These are phyloP conservation scores for Pogonophryne albipinna DNA, from an alignment of 2,797 vertebrate genomes.

Conservation along the genomic window DNA sequence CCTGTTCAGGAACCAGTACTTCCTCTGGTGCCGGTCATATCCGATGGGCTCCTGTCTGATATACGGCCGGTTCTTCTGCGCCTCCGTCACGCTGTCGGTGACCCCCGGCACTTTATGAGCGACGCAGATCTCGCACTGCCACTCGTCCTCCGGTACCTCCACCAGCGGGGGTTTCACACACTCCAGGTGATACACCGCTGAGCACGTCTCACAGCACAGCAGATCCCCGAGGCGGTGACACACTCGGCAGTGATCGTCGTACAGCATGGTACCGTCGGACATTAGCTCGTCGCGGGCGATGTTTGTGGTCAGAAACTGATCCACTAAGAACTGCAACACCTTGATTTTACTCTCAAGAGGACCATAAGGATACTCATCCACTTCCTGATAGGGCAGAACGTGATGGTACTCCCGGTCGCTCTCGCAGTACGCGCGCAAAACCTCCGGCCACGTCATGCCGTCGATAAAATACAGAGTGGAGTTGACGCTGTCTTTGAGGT, in stretches of 20 bases:
- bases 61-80: conserved; percentile 95
- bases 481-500: conserved; percentile 98
- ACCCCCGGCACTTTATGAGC: conserved; percentile 97
- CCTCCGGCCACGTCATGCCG: conserved; percentile 99
- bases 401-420: conserved; percentile 95
- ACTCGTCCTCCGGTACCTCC: conserved; percentile 97
- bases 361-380: conserved; percentile 95
- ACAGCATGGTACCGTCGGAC: conserved; percentile 96
- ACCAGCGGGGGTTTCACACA: conserved; percentile 96
- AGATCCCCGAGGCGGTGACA: conserved; percentile 98
- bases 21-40: conserved; percentile 94
- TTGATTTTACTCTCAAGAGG: conserved; percentile 95
- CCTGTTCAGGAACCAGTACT: conserved; percentile 98
- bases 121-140: conserved; percentile 99
- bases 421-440: conserved; percentile 97
- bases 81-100: conserved; percentile 95
- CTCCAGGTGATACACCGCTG: conserved; percentile 97
- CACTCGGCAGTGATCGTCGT: conserved; percentile 97
- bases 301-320: conserved; percentile 98
- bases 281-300: conserved; percentile 97
- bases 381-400: conserved; percentile 92
- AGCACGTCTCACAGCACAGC: conserved; percentile 98
- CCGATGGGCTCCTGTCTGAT: conserved; percentile 97
- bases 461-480: conserved; percentile 98
- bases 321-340: conserved; percentile 97